Base-by-base conservation (phyloP, 2,888 invertebrate species). In the Drosophila anomalata region DNA sequence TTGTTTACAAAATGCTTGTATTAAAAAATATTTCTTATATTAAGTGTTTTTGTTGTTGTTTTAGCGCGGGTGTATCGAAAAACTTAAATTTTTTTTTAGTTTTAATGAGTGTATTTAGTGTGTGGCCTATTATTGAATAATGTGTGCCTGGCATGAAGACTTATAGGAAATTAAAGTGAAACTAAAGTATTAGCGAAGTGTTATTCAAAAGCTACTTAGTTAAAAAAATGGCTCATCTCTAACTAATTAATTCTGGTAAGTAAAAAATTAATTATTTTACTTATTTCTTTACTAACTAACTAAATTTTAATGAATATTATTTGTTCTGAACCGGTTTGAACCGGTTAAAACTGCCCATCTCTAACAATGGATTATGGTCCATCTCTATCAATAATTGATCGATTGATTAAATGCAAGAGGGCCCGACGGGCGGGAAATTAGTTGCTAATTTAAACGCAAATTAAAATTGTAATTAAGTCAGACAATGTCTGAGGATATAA, bases 351-450 rank as follows among this genome's bases (percentile, higher is more conserved):
- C 29, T 29, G 29, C 44, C 9, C 62, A 63, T 63, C 33, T 22
- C 62, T 63, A 26, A 7, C 47, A 61, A 17, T 14, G 11, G 33
- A 3, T 11, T 1, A 17, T 17, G 48, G 46, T 36, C 29, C n/a
- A 4, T 12, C 7, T 9, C 17, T 29, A 26, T 62, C 62, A 66
- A 63, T 63, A 51, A 51, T 17, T 65, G 42, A 33, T 62, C 44
- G 42, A 51, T 65, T 50, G 26, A 3, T 33, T 22, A 17, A 51
- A 20, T 31, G 29, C 17, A 0, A 5, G 33, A 12, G 42, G 66
- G 36, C 36, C 24, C 14, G 33, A 22, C 51, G 58, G 70, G 39
- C 51, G 46, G 70, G n/a, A 33, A 11, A 14, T 24, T 31, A 44
- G 11, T 31, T 31, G 24, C 9, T 20, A 60, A 53, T 60, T 42